Base-by-base conservation (phyloP, 2,113 vertebrate genomes). In the Merops nubicus region DNA sequence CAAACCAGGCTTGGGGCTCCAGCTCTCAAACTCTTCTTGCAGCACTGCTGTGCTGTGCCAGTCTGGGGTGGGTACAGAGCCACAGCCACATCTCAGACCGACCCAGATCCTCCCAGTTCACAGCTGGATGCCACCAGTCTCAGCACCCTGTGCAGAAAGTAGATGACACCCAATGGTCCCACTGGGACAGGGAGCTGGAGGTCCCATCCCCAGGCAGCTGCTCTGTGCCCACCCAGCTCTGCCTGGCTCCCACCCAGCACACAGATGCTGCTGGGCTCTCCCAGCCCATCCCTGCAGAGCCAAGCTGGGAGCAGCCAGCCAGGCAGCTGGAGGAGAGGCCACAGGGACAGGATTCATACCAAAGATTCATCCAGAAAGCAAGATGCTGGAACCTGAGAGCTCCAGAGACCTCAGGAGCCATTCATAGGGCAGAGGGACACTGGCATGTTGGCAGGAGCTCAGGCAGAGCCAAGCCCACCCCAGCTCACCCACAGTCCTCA, bases 371-470 rank as follows among this genome's bases (percentile, higher is more conserved):
- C 43, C 23, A 7, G 6, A 65, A 67, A 60, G n/a, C 47, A 28
- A 36, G 33, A 14, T 0, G 1, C 13, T 6, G 54, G 19, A 19
- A 75, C 13, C 62, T 0, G 0, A 1, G 26, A 62, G 67, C 72
- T n/a, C 89, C 81, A 8, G 28, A 60, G 54, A 59, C 9, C 70
- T 28, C 48, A 3, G 0, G 6, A 68, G 45, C 45, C 17, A 18
- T 18, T 47, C 45, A 15, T 47, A 18, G 45, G 45, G 28, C 8
- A 5, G 75, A 33, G 64, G 64, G 25, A 50, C 14, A 1, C 4
- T 1, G 11, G 54, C 21, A 29, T 20, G 20, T 26, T 8, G 29
- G 40, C 73, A 63, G 62, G 69, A 85, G 53, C 69, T n/a, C n/a
- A n/a, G n/a, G n/a, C n/a, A n/a, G n/a, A n/a, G n/a, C n/a, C n/a